Evolutionary conservation across 2,888 invertebrate genomes (phyloP), one percentile per base, ranked within the genome.

Genomic region (Antitype chi): DNA sequence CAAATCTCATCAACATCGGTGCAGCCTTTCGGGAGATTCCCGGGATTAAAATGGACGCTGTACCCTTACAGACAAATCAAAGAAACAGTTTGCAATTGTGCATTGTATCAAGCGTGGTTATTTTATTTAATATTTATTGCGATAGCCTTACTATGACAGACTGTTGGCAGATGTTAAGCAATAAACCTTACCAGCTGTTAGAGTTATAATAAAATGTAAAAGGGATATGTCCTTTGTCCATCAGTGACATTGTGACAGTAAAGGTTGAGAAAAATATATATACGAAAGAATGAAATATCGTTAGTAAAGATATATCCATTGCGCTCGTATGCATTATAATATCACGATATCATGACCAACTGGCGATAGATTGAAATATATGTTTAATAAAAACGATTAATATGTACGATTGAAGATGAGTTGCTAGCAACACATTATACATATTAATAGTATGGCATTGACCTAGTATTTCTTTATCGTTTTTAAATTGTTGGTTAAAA

Each of bases 251-350:
- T n/a, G 5, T 32, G 66, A 67, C 60, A 67, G n/a, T 15, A 7
- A 43, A 80, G 81, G 74, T 67, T 55, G n/a, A n/a, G 15, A 57
- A 70, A 59, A 28, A 60, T 5, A 78, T 32, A 53, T 67, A 8
- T 20, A 38, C 0, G 11, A 25, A 15, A 32, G n/a, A 80, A 25
- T 64, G 3, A 53, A 32, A 55, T 66, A 74, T 68, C 6, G 52
- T 57, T 63, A 43, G 38, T 47, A 49, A 60, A 38, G 25, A 66
- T 60, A 23, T 57, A 32, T 28, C 62, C 25, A n/a, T 57, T 53
- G n/a, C 20, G 38, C 28, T 38, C 23, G 32, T 74, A 25, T 9
- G 32, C 9, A 15, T 66, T 55, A 60, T 52, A 47, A 70, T 47
- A 63, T 70, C 20, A 63, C 57, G 57, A 63, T 38, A 52, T 17